Base-by-base conservation (phyloP, 2,888 invertebrate genomes). In the Acleris emargana region DNA sequence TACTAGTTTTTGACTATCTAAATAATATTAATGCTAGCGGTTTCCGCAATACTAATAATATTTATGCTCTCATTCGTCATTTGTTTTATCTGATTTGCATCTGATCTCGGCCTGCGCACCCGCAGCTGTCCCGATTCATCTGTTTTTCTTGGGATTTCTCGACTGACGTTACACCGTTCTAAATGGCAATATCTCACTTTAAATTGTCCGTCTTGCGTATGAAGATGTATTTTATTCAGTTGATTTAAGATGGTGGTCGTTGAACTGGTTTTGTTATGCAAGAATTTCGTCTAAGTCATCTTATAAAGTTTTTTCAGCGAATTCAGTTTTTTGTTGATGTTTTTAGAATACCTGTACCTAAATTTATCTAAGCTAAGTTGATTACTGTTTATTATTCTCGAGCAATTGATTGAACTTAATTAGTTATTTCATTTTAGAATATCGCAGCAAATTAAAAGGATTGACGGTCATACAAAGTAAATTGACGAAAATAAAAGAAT, bases 141-240 rank as follows among this genome's bases (percentile, higher is more conserved):
- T 71, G 67, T 67, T 58, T 38, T 72, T 66, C 67, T 69, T 64
- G 62, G 49, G 70, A 70, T 69, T 73, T 72, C 71, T 71, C 70
- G 68, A 66, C 64, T 68, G 64, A 71, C 62, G 70, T 72, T 69
- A 68, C 69, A 68, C 70, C 66, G 72, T 71, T 74, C 67, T 58
- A 72, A 73, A 72, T 68, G 62, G 68, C 71, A 64, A 74, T 75
- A 72, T 78, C 71, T 79, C 76, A 79, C 66, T 74, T 75, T 72
- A 76, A 77, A 77, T 77, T 66, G 72, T 72, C 74, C 74, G 72
- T 74, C 73, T 71, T 72, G 73, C 67, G 38, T 59, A 50, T 55
- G 47, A 54, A 53, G 61, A 38, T 53, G 47, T 18, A 63, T 51
- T 57, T 62, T 28, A 58, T 22, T 45, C n/a, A 17, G 45, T 58